phyloP scores from a whole-genome alignment of 2,113 vertebrate species.

The Dryoscopus gambensis region DNA sequence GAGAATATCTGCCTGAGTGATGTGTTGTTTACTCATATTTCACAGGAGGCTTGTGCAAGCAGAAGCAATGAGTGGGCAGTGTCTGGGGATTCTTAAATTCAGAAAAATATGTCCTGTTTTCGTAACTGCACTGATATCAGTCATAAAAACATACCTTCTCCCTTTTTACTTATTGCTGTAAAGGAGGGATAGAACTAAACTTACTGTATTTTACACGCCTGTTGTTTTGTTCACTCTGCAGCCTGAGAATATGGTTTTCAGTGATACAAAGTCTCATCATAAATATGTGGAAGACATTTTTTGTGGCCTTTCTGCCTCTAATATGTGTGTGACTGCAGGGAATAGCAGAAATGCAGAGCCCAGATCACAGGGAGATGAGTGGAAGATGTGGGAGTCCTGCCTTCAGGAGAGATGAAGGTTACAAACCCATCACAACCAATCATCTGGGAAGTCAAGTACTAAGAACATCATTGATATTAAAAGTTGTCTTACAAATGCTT shows the following conservation, averaged over 20 bases:
- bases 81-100: neutral
- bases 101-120: neutral
- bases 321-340: neutral
- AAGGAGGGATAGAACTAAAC: neutral
- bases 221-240: neutral
- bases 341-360: neutral
- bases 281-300: neutral
- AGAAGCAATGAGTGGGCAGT: constrained; percentile 6
- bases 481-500: neutral
- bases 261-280: neutral
- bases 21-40: constrained; percentile 27
- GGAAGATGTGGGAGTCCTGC: neutral
- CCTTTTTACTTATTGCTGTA: neutral
- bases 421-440: neutral
- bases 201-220: neutral
- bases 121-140: neutral
- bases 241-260: neutral
- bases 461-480: neutral
- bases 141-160: neutral
- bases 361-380: neutral
- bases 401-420: neutral
- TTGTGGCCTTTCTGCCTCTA: neutral
- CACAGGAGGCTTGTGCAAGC: constrained; percentile 27
- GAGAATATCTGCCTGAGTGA: neutral
- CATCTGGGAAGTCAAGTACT: neutral